Evolutionary conservation across 1,140 invertebrate genomes (phyloP).

Genomic region (Drepana arcuata): DNA sequence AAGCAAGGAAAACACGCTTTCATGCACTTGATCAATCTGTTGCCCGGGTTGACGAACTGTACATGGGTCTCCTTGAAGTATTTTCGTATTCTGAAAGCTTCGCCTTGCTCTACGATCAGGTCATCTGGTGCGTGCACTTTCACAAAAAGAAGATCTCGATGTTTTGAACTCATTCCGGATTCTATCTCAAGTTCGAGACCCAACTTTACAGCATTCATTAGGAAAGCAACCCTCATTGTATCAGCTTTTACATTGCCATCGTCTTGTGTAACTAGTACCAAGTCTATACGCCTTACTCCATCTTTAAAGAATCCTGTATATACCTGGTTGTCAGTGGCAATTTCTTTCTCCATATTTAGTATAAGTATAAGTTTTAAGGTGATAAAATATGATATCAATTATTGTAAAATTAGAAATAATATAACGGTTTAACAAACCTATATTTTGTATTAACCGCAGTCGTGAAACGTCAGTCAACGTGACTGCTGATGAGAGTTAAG

Average conservation of each 20-base stretch:
- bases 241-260: conserved; percentile 1
- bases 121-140: conserved; percentile 19
- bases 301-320: conserved; percentile 1
- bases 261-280: not conserved
- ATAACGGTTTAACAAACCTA: too few relatives aligned
- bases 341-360: too few relatives aligned
- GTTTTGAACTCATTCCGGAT: conserved; percentile 1
- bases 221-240: not conserved
- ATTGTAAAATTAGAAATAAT: too few relatives aligned
- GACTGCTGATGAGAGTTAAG: too few relatives aligned
- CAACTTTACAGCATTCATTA: not conserved
- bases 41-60: conserved; percentile 13
- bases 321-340: too few relatives aligned
- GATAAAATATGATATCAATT: too few relatives aligned
- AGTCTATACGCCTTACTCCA: conserved; percentile 1
- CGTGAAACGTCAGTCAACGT: too few relatives aligned
- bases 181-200: conserved; percentile 1
- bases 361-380: too few relatives aligned
- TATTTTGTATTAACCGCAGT: too few relatives aligned
- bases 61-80: conserved; percentile 20
- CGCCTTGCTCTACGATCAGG: conserved; percentile 15
- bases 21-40: conserved; percentile 1
- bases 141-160: conserved; percentile 17
- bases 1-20: not conserved
- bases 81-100: conserved; percentile 14